Percentiles rank a stretch among this genome's conserved stretches.
Evolutionary conservation across 2,888 invertebrate species (phyloP).

Genomic region (Aethes cnicana): DNA sequence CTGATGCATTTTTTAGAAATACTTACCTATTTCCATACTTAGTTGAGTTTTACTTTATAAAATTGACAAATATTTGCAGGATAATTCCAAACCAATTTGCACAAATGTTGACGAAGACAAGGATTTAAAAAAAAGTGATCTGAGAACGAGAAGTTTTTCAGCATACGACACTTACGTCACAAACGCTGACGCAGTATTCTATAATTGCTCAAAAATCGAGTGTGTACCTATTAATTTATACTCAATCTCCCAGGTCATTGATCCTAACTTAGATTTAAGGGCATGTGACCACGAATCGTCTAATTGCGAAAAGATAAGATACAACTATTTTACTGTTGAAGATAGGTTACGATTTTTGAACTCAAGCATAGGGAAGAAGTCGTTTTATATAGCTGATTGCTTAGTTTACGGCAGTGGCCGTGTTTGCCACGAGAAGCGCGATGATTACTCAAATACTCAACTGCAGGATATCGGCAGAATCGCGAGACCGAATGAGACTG

Average conservation of each 20-base stretch:
- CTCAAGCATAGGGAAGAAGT: conserved; percentile 54
- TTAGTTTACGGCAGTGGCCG: conserved; percentile 63
- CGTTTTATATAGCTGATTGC: conserved; percentile 67
- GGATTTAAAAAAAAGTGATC: conserved; percentile 38
- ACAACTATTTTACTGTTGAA: conserved; percentile 59
- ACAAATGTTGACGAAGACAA: conserved; percentile 34
- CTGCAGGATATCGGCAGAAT: conserved; percentile 60
- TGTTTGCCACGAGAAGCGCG: conserved; percentile 62
- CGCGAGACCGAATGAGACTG: conserved; percentile 56
- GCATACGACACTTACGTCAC: conserved; percentile 70
- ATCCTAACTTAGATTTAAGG: conserved; percentile 47
- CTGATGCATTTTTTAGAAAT: not conserved
- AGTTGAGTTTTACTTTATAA: too few relatives aligned
- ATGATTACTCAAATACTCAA: conserved; percentile 48
- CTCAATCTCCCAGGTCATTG: conserved; percentile 58
- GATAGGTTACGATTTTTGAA: conserved; percentile 65
- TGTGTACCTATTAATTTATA: conserved; percentile 49
- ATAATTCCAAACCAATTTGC: conserved; percentile 47
- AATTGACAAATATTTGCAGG: conserved; percentile 19
- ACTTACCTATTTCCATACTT: too few relatives aligned
- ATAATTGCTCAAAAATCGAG: conserved; percentile 53
- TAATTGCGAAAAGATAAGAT: conserved; percentile 59
- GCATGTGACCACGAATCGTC: conserved; percentile 48
- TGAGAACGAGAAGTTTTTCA: conserved; percentile 46
- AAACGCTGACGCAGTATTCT: conserved; percentile 50